A percentile compares a stretch with the other conserved stretches of the same genome.
Conservation (phyloP, 2,888 invertebrate species). For the Drosophila anomalata region DNA sequence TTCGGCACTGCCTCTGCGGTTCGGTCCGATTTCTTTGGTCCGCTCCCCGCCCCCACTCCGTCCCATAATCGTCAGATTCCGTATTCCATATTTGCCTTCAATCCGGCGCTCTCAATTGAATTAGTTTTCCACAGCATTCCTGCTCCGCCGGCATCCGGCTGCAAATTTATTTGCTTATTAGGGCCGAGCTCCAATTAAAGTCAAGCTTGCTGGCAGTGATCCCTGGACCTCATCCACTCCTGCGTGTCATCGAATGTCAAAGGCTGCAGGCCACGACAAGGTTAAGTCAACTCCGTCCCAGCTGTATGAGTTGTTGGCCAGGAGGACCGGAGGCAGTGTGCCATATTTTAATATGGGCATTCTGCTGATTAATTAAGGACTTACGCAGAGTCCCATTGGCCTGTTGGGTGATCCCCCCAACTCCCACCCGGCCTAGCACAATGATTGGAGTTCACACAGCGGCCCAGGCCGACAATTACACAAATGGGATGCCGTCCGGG, state of each 20-base stretch:
- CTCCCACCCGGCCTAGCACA: background rate
- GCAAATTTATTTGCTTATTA: constrained; percentile 35
- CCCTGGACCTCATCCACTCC: background rate
- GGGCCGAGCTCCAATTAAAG: constrained; percentile 16
- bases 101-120: constrained; percentile 15
- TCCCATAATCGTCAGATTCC: background rate
- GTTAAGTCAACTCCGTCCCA: constrained; percentile 1
- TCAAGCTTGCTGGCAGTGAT: constrained; percentile 8
- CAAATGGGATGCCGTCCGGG: constrained; percentile 17
- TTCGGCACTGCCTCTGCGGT: constrained; percentile 37
- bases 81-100: constrained; percentile 37
- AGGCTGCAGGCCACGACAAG: background rate
- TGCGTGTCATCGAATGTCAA: constrained; percentile 4
- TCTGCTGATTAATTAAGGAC: background rate
- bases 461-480: constrained; percentile 15
- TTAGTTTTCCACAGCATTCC: constrained; percentile 14
- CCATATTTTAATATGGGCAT: background rate
- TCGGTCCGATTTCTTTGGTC: constrained; percentile 13
- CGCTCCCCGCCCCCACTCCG: background rate
- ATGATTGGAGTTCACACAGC: constrained; percentile 16
- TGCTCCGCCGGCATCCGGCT: constrained; percentile 2
- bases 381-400: background rate
- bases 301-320: background rate
- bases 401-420: too few species aligned
- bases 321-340: too few species aligned